phyloP scores from a whole-genome alignment of 2,113 vertebrate genomes.

The Himantopus leucocephalus region DNA sequence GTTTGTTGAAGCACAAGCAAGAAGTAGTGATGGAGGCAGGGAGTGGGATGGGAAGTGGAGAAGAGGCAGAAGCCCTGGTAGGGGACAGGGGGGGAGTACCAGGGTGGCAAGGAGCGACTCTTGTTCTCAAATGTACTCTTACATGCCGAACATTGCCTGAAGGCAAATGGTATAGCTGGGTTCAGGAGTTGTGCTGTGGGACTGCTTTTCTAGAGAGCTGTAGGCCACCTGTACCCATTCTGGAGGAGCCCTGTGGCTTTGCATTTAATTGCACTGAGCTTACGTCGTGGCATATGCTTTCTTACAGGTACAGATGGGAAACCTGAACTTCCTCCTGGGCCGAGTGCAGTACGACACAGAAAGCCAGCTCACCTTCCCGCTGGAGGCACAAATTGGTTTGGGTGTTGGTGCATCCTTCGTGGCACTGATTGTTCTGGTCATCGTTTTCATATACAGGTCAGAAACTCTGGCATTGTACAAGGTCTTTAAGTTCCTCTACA shows the following conservation, averaged over 20 bases:
- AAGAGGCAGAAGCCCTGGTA: background rate
- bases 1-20: background rate
- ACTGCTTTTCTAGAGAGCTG: background rate
- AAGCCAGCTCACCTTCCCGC: slow-evolving; percentile 86
- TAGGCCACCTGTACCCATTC: background rate
- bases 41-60: background rate
- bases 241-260: background rate
- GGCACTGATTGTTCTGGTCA: slow-evolving; percentile 91
- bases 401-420: slow-evolving; percentile 92
- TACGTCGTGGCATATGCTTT: background rate
- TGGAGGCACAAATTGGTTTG: slow-evolving; percentile 93
- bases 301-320: slow-evolving; percentile 92
- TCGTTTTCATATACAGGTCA: slow-evolving; percentile 96
- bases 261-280: background rate
- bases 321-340: slow-evolving; percentile 89
- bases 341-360: slow-evolving; percentile 91
- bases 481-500: background rate
- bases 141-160: background rate
- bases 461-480: background rate
- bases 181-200: background rate
- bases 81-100: rapidly evolving
- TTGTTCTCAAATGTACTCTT: background rate
- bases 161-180: background rate
- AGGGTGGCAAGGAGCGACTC: background rate
- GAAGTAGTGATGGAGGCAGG: background rate